phyloP scores from a whole-genome alignment of 2,888 invertebrate species.

The Pedicia rivosa region DNA sequence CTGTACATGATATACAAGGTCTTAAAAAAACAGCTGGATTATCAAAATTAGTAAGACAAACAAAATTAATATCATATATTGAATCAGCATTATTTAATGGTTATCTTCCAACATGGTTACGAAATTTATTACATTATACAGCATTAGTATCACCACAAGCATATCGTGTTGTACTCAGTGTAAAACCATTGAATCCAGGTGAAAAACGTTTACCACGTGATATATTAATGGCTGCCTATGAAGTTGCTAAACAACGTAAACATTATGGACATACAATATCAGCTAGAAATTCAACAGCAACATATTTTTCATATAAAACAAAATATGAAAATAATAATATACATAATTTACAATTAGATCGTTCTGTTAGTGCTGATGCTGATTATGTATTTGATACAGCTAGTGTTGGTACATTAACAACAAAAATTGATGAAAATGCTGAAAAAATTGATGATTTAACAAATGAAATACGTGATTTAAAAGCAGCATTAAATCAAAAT shows the following conservation, averaged over 20 bases:
- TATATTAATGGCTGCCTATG: slow-evolving; percentile 64
- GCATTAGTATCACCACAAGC: slow-evolving; percentile 68
- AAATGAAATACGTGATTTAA: slow-evolving; percentile 51
- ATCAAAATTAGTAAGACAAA: slow-evolving; percentile 68
- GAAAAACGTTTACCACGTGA: slow-evolving; percentile 66
- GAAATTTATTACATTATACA: slow-evolving; percentile 60
- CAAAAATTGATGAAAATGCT: slow-evolving; percentile 48
- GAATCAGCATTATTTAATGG: slow-evolving; percentile 68
- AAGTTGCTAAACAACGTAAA: slow-evolving; percentile 62
- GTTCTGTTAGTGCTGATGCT: slow-evolving; percentile 23
- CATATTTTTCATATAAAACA: slow-evolving; percentile 45
- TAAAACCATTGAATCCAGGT: slow-evolving; percentile 68
- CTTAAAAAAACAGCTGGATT: slow-evolving; percentile 71
- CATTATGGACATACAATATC: slow-evolving; percentile 51
- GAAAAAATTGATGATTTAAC: slow-evolving; percentile 49
- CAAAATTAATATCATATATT: slow-evolving; percentile 74
- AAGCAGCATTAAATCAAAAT: slow-evolving; percentile 34
- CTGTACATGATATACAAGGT: slow-evolving; percentile 76
- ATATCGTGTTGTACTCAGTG: slow-evolving; percentile 64
- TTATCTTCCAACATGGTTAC: slow-evolving; percentile 55
- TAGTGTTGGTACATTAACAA: slow-evolving; percentile 39
- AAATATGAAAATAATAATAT: slow-evolving; percentile 45
- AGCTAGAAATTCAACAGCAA: slow-evolving; percentile 44
- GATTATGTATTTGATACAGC: slow-evolving; percentile 39
- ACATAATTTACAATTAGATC: not conserved